Evolutionary conservation across 2,888 invertebrate genomes (phyloP), one percentile per base, ranked within the genome.

Genomic region (Rhingia rostrata): DNA sequence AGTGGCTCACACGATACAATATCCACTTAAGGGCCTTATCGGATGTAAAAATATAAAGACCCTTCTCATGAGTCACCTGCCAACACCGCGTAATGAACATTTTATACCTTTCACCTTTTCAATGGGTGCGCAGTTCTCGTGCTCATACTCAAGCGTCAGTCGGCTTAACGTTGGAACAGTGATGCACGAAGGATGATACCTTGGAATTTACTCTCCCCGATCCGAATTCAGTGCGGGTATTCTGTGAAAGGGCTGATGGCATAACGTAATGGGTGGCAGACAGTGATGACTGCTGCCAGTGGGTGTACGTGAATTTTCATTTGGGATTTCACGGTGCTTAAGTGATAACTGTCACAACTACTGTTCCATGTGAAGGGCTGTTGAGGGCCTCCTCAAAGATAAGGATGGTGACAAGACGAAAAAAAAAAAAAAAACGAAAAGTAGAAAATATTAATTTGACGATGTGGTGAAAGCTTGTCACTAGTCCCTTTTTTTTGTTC

Each of bases 341-440:
- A 80, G 54, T 67, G 73, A 73, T 80, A 61, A 67, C 72, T 73
- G 73, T 73, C 73, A 61, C 49, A 54, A 61, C 60, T 64, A 33
- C 35, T 63, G 33, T 72, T 58, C 37, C 60, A 12, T 66, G 33
- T 33, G 58, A 58, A 72, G 58, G 43, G 43, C 58, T 53, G 64
- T 66, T 58, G 78, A 72, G 41, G 43, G 51, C 39, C 60, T 39
- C 47, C 53, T 51, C 35, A 10, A 39, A 22, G 61, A 72, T 67
- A 80, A 45, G 54, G 47, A 61, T 45, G 58, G 43, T 39, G 61
- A 67, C 45, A 61, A 14, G 49, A 45, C 10, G 33, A 32, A 61
- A 10, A 60, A 4, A 63, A 63, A 47, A 4, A 61, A 37, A 0
- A 30, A 30, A 58, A 41, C 6, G 7, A 41, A 30, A 0, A 5